Evolutionary conservation across 1,140 invertebrate genomes (phyloP).

Genomic region (Anastrepha obliqua): DNA sequence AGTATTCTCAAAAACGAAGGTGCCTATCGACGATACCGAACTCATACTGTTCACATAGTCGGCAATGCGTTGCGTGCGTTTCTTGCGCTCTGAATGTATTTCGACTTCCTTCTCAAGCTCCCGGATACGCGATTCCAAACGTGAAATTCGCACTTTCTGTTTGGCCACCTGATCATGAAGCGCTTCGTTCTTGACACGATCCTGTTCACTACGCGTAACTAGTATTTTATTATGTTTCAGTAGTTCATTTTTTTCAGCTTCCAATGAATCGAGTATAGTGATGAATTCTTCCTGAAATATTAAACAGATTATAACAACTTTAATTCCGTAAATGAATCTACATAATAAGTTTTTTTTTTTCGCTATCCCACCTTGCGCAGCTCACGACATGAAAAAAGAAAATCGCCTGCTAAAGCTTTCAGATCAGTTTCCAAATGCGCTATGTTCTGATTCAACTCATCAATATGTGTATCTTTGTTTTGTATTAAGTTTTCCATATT

Average conservation of each 20-base stretch:
- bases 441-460: constrained; percentile 60
- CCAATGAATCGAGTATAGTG: constrained; percentile 74
- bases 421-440: constrained; percentile 68
- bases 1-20: constrained; percentile 69
- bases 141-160: constrained; percentile 66
- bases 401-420: constrained; percentile 67
- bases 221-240: constrained; percentile 76
- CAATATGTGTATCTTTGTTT: constrained; percentile 61
- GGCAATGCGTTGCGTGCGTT: constrained; percentile 67
- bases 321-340: neutral
- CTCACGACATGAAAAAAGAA: constrained; percentile 70
- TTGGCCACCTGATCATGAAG: constrained; percentile 62
- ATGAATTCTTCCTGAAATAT: constrained; percentile 67
- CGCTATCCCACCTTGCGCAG: constrained; percentile 65
- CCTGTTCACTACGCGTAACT: constrained; percentile 76
- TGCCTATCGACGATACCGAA: neutral
- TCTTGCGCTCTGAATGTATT: constrained; percentile 67
- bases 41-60: constrained; percentile 66
- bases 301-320: constrained; percentile 3
- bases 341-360: neutral
- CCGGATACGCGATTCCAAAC: constrained; percentile 66
- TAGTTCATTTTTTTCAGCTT: constrained; percentile 77
- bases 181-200: constrained; percentile 70
- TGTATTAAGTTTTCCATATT: constrained; percentile 61
- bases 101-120: constrained; percentile 69